phyloP scores from a whole-genome alignment of 2,888 invertebrate genomes.

The Athalia cordata region DNA sequence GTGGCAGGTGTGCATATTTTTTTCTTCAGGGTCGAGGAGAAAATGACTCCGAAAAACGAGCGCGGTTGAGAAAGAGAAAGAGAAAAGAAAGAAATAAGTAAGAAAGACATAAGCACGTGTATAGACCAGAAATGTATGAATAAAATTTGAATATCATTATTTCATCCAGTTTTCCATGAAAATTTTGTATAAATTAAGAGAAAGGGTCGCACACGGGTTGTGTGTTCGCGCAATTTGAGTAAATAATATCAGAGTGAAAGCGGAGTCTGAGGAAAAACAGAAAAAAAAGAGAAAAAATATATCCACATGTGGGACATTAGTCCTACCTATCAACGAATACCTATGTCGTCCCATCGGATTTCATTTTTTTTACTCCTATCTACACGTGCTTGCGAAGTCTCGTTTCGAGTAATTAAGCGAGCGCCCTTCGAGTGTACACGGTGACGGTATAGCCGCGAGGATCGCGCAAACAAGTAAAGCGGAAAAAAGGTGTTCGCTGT shows the following conservation, averaged over 20 bases:
- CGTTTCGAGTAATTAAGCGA: slow-evolving; percentile 35
- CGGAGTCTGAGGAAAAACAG: background rate
- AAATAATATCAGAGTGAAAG: background rate
- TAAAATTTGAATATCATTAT: slow-evolving; percentile 53
- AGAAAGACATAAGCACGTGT: slow-evolving; percentile 39
- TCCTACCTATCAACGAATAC: background rate
- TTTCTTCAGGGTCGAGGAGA: background rate
- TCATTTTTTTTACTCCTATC: background rate
- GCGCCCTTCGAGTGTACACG: slow-evolving; percentile 18
- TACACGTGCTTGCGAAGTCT: slow-evolving; percentile 18
- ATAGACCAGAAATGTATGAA: slow-evolving; percentile 41
- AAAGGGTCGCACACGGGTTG: too few relatives aligned
- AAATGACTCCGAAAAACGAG: slow-evolving; percentile 7
- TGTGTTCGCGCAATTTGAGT: too few relatives aligned
- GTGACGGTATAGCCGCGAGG: background rate
- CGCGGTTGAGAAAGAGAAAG: background rate
- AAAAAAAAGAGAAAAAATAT: background rate
- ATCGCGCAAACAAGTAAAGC: slow-evolving; percentile 32
- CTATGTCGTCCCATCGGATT: background rate
- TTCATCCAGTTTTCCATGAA: slow-evolving; percentile 29
- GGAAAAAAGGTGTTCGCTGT: background rate
- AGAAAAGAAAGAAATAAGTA: background rate
- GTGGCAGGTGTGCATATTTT: slow-evolving; percentile 25
- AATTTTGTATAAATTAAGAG: slow-evolving; percentile 23
- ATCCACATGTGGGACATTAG: background rate